Evolutionary conservation across 2,797 vertebrate species (phyloP), one percentile per base, ranked within the genome.

Genomic region (Steatocranus sp.): DNA sequence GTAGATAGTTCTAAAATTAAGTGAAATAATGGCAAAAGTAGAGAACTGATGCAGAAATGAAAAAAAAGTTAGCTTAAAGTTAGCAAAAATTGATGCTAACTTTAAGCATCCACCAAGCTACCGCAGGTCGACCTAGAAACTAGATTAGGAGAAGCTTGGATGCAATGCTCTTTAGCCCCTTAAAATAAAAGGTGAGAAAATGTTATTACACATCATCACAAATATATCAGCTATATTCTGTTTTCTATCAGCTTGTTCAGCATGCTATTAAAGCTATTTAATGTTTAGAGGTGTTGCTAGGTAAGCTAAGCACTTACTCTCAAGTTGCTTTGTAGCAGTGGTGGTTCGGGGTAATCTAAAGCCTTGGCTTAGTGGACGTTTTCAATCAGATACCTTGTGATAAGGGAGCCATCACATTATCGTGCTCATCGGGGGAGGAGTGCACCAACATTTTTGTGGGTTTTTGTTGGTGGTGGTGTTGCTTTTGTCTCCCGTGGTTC

Each of bases 401-500:
- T 75, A 79, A 83, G 63, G 20, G 53, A 41, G 53, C 78, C 56
- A 46, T 66, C 32, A 81, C 63, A 77, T 83, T 74, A 23, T 80
- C 80, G 58, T 46, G 76, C 63, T 43, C 61, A 53, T 48, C 61
- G 34, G 77, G 74, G 8, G 14, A 54, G 20, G 20, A 27, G 78
- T 41, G 63, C 20, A 32, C 6, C 5, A 5, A 18, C 5, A 66
- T 18, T 54, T 25, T 66, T 75, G 75, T 54, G 36, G 66, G 56
- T 50, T 51, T 43, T 50, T 50, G 2, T 83, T 83, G 36, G 50
- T 70, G 11, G 27, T 18, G 15, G 4, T 50, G 73, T 68, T 80
- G 56, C 77, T 82, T 77, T 87, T 83, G 50, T 83, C 81, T 91
- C 83, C 84, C 76, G 83, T 78, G 41, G 14, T 83, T 74, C 76